Percentiles rank a stretch among this genome's conserved stretches.
These are phyloP conservation scores for Therioaphis trifolii DNA, from an alignment of 2,888 invertebrate species.

Conservation along the genomic window DNA sequence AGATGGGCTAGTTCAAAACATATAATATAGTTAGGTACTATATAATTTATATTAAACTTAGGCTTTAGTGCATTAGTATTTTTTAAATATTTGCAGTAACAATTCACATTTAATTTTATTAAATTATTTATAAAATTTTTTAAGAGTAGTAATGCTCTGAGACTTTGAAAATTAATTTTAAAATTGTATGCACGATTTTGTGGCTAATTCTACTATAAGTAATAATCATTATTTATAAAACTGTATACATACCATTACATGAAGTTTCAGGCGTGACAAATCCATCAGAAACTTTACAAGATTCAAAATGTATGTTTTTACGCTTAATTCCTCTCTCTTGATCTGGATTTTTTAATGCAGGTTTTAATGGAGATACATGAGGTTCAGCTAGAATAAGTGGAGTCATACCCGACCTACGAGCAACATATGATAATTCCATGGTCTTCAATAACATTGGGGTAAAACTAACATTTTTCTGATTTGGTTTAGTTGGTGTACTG, in stretches of 20 bases:
- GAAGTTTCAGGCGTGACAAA: constrained; percentile 50
- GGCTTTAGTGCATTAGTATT: too few relatives aligned
- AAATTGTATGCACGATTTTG: too few relatives aligned
- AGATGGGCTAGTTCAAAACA: too few relatives aligned
- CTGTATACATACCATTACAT: constrained; percentile 22
- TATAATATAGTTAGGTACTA: too few relatives aligned
- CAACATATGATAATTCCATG: constrained; percentile 56
- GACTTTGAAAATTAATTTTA: too few relatives aligned
- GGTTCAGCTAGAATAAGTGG: constrained; percentile 18
- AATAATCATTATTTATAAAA: too few relatives aligned
- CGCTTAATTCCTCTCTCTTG: neutral
- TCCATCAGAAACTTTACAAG: neutral
- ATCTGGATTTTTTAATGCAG: constrained; percentile 26
- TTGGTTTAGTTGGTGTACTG: constrained; percentile 40
- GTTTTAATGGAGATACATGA: constrained; percentile 44
- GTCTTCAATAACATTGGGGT: constrained; percentile 53
- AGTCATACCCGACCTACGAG: constrained; percentile 54
- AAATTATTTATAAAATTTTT: too few relatives aligned
- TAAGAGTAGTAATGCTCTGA: too few relatives aligned
- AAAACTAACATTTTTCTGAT: constrained; percentile 22
- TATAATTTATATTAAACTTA: too few relatives aligned
- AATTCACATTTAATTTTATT: too few relatives aligned
- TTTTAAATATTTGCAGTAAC: too few relatives aligned
- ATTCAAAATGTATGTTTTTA: constrained; percentile 46
- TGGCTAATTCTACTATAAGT: too few relatives aligned